Base-by-base conservation (phyloP, 2,888 invertebrate species). In the Agrochola litura region DNA sequence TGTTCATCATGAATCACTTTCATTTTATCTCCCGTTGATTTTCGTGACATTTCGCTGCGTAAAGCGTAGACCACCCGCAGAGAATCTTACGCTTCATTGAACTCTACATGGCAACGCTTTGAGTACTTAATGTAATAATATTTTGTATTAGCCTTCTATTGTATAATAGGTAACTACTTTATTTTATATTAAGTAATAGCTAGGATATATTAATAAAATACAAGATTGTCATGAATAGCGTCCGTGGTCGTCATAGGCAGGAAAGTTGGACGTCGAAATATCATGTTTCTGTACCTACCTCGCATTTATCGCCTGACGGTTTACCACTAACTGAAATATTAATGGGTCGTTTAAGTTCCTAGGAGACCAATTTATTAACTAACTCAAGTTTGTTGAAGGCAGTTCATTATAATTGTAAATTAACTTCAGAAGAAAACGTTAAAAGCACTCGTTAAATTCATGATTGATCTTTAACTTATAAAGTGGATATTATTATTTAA, bases 291-390 rank as follows among this genome's bases (percentile, higher is more conserved):
- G 30, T 58, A 46, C 49, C 19, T 54, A 56, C 12, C 25, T 56
- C 52, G 14, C 61, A 19, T 43, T 56, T 52, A 76, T 30, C 58
- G 58, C 52, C 16, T 41, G 65, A 63, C 67, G 25, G 56, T 41
- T 56, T 22, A 83, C 83, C 69, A 70, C 54, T 46, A 56, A 76
- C 78, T 80, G 56, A 77, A 83, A 77, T 80, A 70, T 70, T 81
- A 78, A 81, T 61, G 25, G 16, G 14, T 41, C 56, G 56, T 80
- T 83, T 54, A 65, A 25, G 46, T 69, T 61, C 65, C 60, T 30
- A n/a, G 46, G 30, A 43, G 30, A 54, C 52, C 46, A 66, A 56
- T 60, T 60, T 49, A 49, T 19, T 79, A 60, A 68, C 67, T 37
- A 66, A 54, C 52, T 69, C 54, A 52, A 54, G 58, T 54, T 82